These are phyloP conservation scores for Teleopsis dalmanni DNA, from an alignment of 1,140 invertebrate species.

Conservation along the genomic window DNA sequence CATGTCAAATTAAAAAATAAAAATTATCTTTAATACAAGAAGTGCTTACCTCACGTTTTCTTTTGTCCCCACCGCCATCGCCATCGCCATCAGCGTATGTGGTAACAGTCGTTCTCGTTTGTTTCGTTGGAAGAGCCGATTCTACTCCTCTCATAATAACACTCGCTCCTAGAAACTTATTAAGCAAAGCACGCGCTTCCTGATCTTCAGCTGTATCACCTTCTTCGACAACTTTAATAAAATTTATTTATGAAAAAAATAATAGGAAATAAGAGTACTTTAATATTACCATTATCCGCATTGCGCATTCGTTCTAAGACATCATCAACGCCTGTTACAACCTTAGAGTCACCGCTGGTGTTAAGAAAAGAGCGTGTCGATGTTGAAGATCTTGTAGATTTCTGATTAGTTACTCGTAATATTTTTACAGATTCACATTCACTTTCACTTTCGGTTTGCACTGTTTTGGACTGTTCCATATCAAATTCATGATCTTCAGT, in stretches of 20 bases:
- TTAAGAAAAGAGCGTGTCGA: conserved; percentile 55
- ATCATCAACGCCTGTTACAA: conserved; percentile 62
- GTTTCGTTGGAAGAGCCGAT: conserved; percentile 28
- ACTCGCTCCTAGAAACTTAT: conserved; percentile 71
- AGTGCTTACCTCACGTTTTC: no score
- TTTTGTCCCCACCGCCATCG: not conserved
- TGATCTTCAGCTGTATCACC: conserved; percentile 57
- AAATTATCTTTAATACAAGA: no score
- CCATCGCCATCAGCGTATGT: conserved; percentile 4
- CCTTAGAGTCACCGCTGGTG: conserved; percentile 50
- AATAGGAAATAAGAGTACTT: conserved; percentile 1
- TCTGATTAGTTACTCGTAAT: conserved; percentile 21
- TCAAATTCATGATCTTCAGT: no score
- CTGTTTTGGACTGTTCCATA: no score
- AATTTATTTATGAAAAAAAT: no score
- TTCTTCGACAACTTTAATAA: conserved; percentile 49
- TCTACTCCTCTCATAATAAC: conserved; percentile 58
- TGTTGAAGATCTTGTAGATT: conserved; percentile 19
- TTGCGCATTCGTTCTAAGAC: conserved; percentile 66
- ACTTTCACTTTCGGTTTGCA: conserved; percentile 20
- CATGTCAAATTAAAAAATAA: no score
- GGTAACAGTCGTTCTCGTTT: conserved; percentile 19
- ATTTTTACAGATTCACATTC: conserved; percentile 33
- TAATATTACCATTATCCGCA: conserved; percentile 55
- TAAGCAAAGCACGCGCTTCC: conserved; percentile 64